Evolutionary conservation across 2,797 vertebrate species (phyloP).

Genomic region (Ibycter americanus): DNA sequence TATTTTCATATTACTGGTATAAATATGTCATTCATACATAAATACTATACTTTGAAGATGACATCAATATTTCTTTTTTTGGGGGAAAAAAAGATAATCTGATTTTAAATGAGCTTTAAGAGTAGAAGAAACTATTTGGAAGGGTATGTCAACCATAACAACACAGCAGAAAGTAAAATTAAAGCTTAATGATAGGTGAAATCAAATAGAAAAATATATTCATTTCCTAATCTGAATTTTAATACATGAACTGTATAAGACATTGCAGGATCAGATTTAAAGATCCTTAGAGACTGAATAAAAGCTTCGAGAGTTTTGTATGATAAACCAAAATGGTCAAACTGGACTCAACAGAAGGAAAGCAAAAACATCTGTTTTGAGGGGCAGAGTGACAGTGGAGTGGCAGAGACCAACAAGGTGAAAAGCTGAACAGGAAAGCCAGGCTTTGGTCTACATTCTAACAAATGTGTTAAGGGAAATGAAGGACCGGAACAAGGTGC

Average conservation of each 20-base stretch:
- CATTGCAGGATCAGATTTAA: background rate
- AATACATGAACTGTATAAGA: background rate
- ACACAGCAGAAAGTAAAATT: background rate
- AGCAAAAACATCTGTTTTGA: background rate
- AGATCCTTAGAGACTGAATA: background rate
- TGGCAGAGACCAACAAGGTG: background rate
- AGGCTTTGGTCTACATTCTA: background rate
- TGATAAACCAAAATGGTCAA: background rate
- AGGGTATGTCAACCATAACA: background rate
- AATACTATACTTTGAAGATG: background rate
- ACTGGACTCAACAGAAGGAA: background rate
- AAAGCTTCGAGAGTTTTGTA: background rate
- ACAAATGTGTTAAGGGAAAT: background rate
- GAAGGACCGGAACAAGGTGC: background rate
- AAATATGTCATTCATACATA: background rate
- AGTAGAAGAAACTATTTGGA: background rate
- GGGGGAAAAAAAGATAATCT: background rate
- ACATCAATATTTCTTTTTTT: accelerated
- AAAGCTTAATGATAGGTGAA: background rate
- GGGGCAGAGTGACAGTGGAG: background rate
- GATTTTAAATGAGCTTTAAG: background rate
- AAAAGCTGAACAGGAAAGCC: background rate
- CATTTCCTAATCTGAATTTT: background rate
- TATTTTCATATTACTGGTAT: background rate
- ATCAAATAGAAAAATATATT: background rate